A percentile compares a stretch with the other conserved stretches of the same genome.
phyloP scores from a whole-genome alignment of 2,113 vertebrate species.

The Cinclus mexicanus region DNA sequence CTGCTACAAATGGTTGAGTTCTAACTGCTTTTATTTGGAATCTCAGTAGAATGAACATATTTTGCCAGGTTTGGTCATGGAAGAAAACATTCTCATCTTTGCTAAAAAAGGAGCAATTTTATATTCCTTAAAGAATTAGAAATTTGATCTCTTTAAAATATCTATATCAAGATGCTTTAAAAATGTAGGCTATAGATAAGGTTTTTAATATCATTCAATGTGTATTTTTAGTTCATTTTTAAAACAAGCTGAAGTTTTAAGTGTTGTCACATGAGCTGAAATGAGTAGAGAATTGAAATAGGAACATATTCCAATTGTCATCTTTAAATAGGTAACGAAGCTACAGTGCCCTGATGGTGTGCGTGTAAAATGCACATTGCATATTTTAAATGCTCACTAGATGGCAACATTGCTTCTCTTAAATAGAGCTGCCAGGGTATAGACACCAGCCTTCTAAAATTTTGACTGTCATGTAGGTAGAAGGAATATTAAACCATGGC shows the following conservation, averaged over 20 bases:
- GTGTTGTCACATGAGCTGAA: not conserved
- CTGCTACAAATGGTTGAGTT: not conserved
- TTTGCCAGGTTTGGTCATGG: not conserved
- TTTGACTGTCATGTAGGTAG: too few species aligned
- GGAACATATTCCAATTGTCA: not conserved
- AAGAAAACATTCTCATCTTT: not conserved
- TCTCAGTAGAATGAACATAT: not conserved
- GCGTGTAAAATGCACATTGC: not conserved
- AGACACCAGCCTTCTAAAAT: not conserved
- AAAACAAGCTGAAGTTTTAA: not conserved
- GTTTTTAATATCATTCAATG: not conserved
- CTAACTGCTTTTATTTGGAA: not conserved
- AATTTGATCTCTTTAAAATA: not conserved
- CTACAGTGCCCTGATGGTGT: not conserved
- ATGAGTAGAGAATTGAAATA: not conserved
- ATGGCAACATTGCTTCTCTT: constrained; percentile 55
- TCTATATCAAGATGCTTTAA: not conserved
- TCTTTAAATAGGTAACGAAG: not conserved
- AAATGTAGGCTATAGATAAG: not conserved
- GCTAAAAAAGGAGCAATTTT: not conserved
- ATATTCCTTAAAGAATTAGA: not conserved
- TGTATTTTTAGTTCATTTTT: not conserved
- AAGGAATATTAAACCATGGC: not conserved
- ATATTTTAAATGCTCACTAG: constrained; percentile 43
- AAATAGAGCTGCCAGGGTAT: not conserved